A percentile compares a stretch with the other conserved stretches of the same genome.
These are phyloP conservation scores for Indri indri DNA, from an alignment of 2,113 vertebrate species.

Conservation along the genomic window DNA sequence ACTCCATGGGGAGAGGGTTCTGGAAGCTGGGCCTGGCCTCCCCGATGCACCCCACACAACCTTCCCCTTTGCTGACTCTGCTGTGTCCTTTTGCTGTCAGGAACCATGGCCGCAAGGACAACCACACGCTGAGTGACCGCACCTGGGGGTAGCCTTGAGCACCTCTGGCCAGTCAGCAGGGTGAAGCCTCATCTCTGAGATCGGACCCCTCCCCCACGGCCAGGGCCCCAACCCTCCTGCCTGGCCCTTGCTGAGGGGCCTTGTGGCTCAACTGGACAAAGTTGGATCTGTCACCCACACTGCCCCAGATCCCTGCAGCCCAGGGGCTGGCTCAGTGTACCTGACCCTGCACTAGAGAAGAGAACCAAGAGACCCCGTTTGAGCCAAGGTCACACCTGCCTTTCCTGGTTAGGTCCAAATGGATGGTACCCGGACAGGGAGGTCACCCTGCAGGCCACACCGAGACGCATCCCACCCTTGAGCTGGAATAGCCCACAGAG, in stretches of 20 bases:
- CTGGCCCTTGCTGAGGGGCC: too few relatives aligned
- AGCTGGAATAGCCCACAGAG: not conserved
- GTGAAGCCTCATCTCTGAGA: not conserved
- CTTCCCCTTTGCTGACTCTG: not conserved
- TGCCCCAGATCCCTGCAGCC: too few relatives aligned
- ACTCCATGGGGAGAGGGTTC: not conserved
- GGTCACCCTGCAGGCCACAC: not conserved
- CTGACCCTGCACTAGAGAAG: not conserved
- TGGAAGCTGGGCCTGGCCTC: not conserved
- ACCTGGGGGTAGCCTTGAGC: too few relatives aligned
- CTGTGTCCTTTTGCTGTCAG: not conserved
- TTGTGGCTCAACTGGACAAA: too few relatives aligned
- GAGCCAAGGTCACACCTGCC: too few relatives aligned
- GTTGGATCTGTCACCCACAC: too few relatives aligned
- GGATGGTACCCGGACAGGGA: too few relatives aligned
- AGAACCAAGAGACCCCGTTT: too few relatives aligned
- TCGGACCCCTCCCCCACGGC: too few relatives aligned
- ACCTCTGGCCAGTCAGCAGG: not conserved
- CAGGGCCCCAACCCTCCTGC: too few relatives aligned
- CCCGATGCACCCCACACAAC: not conserved
- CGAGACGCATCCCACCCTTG: accelerated
- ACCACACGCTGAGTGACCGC: too few relatives aligned
- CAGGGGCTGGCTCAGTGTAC: not conserved
- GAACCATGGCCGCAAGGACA: not conserved
- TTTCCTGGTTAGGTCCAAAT: too few relatives aligned